A percentile compares a stretch with the other conserved stretches of the same genome.
These are phyloP conservation scores for Lamellibrachia luymesi DNA, from an alignment of 1,140 invertebrate genomes.

Conservation along the genomic window DNA sequence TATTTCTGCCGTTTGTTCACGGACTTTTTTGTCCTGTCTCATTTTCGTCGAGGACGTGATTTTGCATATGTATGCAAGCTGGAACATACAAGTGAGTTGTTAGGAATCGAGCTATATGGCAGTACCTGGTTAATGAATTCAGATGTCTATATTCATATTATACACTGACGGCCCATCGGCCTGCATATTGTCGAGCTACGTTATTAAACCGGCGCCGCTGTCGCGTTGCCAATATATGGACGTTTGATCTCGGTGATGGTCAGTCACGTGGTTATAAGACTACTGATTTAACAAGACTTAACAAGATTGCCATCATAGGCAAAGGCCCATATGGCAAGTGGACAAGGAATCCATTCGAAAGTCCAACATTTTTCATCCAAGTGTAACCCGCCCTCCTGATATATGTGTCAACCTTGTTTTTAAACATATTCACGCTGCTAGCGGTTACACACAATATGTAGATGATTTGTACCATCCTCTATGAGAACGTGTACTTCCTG, in stretches of 20 bases:
- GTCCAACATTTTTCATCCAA: too few species aligned
- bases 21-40: not conserved
- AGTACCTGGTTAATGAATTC: not conserved
- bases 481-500: too few species aligned
- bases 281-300: not conserved
- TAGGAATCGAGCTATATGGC: not conserved
- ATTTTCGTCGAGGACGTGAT: not conserved
- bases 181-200: not conserved
- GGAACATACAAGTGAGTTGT: not conserved
- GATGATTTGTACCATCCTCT: too few species aligned
- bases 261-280: not conserved
- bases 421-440: too few species aligned
- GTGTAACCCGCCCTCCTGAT: too few species aligned
- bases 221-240: not conserved
- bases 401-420: too few species aligned
- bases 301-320: too few species aligned
- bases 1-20: not conserved
- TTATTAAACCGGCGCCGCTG: not conserved
- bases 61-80: not conserved
- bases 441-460: too few species aligned
- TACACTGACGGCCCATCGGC: not conserved
- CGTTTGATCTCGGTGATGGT: too few species aligned
- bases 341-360: too few species aligned
- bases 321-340: too few species aligned
- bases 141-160: not conserved